These are phyloP conservation scores for Strigamia crassipes DNA, from an alignment of 2,888 invertebrate genomes.

Conservation along the genomic window DNA sequence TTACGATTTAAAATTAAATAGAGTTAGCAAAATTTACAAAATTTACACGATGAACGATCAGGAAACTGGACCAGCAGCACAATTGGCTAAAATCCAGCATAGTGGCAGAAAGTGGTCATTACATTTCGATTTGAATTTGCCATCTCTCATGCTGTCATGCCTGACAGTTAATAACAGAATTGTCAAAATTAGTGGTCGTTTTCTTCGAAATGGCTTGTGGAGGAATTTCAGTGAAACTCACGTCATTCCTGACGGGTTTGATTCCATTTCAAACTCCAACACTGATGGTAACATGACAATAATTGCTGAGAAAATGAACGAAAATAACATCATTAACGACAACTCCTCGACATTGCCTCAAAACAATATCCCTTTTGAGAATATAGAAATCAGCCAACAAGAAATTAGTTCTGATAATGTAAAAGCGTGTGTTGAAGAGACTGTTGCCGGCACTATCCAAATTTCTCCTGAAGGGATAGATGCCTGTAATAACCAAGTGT, in stretches of 20 bases:
- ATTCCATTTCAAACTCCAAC: not conserved
- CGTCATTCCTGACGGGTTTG: not conserved
- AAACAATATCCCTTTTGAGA: no score
- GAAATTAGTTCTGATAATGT: no score
- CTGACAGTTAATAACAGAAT: not conserved
- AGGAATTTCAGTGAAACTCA: not conserved
- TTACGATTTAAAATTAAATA: not conserved
- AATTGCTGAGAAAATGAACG: not conserved
- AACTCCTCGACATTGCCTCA: no score
- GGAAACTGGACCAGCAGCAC: not conserved
- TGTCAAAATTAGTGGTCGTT: not conserved
- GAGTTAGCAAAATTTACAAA: not conserved
- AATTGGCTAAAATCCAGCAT: not conserved
- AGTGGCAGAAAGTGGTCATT: not conserved
- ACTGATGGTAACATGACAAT: not conserved
- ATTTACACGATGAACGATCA: not conserved
- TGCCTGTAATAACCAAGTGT: no score
- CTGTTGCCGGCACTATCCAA: no score
- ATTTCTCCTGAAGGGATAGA: no score
- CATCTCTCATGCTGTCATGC: not conserved
- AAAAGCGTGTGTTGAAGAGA: no score
- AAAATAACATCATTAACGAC: no score
- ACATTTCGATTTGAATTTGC: not conserved
- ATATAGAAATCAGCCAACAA: no score
- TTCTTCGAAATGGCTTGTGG: not conserved